A percentile compares a stretch with the other conserved stretches of the same genome.
Evolutionary conservation across 2,888 invertebrate species (phyloP).

Genomic region (Rotaria socialis): DNA sequence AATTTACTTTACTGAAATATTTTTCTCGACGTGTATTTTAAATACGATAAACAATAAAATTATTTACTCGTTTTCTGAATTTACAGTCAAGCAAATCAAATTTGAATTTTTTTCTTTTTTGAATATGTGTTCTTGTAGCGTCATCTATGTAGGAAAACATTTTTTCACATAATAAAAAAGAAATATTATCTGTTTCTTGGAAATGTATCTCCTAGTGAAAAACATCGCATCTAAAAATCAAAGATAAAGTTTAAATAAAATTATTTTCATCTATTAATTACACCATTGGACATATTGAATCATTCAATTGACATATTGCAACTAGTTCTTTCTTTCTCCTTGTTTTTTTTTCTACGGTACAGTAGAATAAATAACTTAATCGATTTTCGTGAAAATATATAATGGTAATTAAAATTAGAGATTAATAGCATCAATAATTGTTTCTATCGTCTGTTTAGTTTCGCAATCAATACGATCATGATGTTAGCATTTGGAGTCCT

Average conservation of each 20-base stretch:
- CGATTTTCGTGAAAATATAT: neutral
- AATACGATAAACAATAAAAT: too few relatives aligned
- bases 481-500: conserved; percentile 99
- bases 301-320: neutral
- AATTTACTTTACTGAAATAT: too few relatives aligned
- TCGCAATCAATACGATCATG: conserved; percentile 98
- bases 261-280: too few relatives aligned
- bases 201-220: neutral
- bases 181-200: neutral
- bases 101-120: too few relatives aligned
- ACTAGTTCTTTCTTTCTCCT: neutral
- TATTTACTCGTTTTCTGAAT: too few relatives aligned
- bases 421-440: too few relatives aligned
- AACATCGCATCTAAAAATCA: too few relatives aligned
- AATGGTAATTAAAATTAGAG: neutral
- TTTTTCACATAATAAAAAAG: neutral
- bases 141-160: neutral
- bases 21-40: too few relatives aligned
- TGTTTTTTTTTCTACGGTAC: neutral
- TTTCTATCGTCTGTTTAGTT: conserved; percentile 66
- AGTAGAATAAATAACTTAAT: neutral
- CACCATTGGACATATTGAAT: neutral
- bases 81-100: too few relatives aligned
- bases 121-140: neutral
- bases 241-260: too few relatives aligned